Evolutionary conservation across 2,113 vertebrate species (phyloP).

Genomic region (Chroicocephalus ridibundus): DNA sequence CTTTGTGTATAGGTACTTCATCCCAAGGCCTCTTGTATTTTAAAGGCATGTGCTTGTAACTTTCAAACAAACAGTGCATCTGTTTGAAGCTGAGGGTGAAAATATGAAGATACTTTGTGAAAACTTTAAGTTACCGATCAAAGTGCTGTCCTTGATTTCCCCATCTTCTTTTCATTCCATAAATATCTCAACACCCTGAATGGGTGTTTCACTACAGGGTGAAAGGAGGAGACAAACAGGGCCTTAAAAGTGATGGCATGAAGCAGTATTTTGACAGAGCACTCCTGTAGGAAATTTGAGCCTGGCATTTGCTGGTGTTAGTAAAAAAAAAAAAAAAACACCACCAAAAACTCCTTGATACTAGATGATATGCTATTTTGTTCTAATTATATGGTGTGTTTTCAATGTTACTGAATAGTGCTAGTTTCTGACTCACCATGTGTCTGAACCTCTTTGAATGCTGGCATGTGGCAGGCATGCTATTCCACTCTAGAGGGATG

Average conservation of each 20-base stretch:
- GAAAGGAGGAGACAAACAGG: not conserved
- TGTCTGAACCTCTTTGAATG: not conserved
- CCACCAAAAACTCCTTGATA: not conserved
- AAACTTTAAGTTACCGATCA: not conserved
- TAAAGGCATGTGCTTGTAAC: not conserved
- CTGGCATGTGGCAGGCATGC: not conserved
- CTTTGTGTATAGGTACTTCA: conserved; percentile 91
- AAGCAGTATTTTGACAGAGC: not conserved
- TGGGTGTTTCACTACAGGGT: not conserved
- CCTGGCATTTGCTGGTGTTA: not conserved
- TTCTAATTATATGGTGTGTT: not conserved
- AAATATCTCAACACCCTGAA: not conserved
- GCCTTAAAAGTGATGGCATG: not conserved
- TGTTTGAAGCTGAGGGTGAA: not conserved
- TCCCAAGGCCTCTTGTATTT: conserved; percentile 49
- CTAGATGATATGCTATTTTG: not conserved
- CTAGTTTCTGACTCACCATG: not conserved
- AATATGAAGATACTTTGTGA: not conserved
- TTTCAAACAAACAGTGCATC: not conserved
- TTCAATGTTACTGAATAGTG: not conserved
- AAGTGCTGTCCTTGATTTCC: not conserved
- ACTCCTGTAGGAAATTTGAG: not conserved
- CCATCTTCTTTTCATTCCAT: not conserved
- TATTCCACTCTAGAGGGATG: not conserved
- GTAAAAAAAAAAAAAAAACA: not conserved